A percentile compares a stretch with the other conserved stretches of the same genome.
Conservation (phyloP, 2,888 invertebrate genomes). For the Agrotis segetum region DNA sequence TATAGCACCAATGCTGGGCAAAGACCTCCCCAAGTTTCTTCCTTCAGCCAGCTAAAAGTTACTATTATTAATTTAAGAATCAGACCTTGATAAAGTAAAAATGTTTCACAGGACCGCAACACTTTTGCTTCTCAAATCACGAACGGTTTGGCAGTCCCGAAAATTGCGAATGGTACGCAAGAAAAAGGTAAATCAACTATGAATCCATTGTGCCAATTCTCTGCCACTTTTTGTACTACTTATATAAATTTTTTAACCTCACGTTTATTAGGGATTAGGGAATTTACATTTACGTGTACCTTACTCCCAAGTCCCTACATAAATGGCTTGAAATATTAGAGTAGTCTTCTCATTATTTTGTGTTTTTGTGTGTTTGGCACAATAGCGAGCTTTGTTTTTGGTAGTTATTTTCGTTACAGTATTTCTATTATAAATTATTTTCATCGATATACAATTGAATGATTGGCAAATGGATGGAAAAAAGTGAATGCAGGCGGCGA, state of each 20-base stretch:
- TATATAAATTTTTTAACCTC: constrained; percentile 4
- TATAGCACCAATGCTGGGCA: too few species aligned
- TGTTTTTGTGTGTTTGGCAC: constrained; percentile 20
- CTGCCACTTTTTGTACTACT: background rate
- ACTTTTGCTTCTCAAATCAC: constrained; percentile 95
- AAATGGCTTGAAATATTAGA: constrained; percentile 10
- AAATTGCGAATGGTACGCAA: constrained; percentile 72
- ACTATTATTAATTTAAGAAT: too few species aligned
- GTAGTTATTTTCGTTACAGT: background rate
- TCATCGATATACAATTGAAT: constrained; percentile 48
- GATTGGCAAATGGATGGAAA: constrained; percentile 61
- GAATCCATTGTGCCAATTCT: constrained; percentile 62
- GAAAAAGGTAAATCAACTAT: constrained; percentile 75
- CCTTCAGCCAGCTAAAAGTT: too few species aligned
- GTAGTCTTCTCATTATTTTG: too few species aligned
- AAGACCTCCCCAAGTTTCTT: too few species aligned
- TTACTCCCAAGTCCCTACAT: constrained; percentile 24
- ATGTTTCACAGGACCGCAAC: constrained; percentile 89
- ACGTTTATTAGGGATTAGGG: constrained; percentile 18
- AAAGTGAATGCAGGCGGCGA: constrained; percentile 51
- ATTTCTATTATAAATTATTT: background rate
- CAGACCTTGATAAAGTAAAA: background rate
- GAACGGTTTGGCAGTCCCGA: constrained; percentile 92
- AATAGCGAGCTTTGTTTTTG: background rate
- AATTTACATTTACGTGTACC: background rate